A percentile compares a stretch with the other conserved stretches of the same genome.
phyloP scores from a whole-genome alignment of 2,888 invertebrate species.

The Leptopilina drosophilae region DNA sequence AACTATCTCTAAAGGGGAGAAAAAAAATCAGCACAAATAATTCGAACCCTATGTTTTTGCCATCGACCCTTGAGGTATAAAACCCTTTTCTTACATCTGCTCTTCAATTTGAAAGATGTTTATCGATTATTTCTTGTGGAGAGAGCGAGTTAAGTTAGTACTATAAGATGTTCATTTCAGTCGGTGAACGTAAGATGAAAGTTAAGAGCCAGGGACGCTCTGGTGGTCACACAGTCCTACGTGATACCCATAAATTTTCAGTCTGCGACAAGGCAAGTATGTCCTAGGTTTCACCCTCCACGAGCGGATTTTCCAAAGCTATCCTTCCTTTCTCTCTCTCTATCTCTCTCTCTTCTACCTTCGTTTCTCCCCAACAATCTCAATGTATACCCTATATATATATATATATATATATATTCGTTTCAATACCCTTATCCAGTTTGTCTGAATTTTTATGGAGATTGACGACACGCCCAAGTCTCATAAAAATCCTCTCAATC shows the following conservation, averaged over 20 bases:
- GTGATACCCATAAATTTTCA: conserved; percentile 39
- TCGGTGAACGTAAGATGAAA: conserved; percentile 28
- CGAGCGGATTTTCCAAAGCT: not conserved
- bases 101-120: conserved; percentile 35
- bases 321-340: not conserved
- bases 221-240: conserved; percentile 18
- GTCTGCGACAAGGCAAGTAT: conserved; percentile 36
- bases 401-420: too few species aligned
- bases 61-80: not conserved
- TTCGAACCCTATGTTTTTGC: not conserved
- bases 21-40: not conserved
- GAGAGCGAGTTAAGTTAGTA: not conserved
- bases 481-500: conserved; percentile 33
- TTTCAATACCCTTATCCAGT: conserved; percentile 36
- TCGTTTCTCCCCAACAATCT: not conserved
- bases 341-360: not conserved
- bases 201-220: conserved; percentile 33
- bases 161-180: conserved; percentile 38
- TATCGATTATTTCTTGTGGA: conserved; percentile 30
- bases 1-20: too few species aligned
- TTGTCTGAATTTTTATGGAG: conserved; percentile 34
- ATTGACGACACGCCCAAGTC: conserved; percentile 13
- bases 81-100: conserved; percentile 21
- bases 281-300: conserved; percentile 18
- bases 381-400: too few species aligned